Evolutionary conservation across 2,888 invertebrate genomes (phyloP).

Genomic region (Disparrhopalites patrizii): DNA sequence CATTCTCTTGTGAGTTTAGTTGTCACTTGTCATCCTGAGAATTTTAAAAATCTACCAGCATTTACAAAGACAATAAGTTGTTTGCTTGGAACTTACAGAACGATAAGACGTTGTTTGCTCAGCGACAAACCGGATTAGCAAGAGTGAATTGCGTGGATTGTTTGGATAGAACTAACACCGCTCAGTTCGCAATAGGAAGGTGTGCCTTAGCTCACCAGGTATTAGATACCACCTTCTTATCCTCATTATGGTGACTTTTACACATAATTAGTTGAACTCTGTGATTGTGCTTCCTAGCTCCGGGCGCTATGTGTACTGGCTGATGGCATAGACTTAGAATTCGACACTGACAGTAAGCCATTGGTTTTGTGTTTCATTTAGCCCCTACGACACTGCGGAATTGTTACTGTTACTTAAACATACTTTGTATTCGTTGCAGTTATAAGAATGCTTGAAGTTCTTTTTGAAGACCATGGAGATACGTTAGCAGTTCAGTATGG

Average conservation of each 20-base stretch:
- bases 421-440: constrained; percentile 58
- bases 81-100: too few relatives aligned
- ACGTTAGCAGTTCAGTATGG: constrained; percentile 95
- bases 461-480: constrained; percentile 98
- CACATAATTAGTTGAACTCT: too few relatives aligned
- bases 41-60: not conserved
- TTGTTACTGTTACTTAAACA: too few relatives aligned
- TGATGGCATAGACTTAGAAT: constrained; percentile 75
- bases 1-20: constrained; percentile 46
- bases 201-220: constrained; percentile 76
- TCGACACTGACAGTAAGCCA: constrained; percentile 71
- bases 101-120: constrained; percentile 27
- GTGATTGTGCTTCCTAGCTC: constrained; percentile 74
- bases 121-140: constrained; percentile 56
- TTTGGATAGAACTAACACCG: constrained; percentile 96
- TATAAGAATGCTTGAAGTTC: constrained; percentile 84
- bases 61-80: not conserved
- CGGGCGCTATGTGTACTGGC: constrained; percentile 77
- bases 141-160: constrained; percentile 99
- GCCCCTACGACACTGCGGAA: too few relatives aligned
- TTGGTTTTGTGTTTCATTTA: too few relatives aligned
- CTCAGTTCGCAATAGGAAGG: constrained; percentile 95
- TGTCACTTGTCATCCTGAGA: too few relatives aligned
- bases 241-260: too few relatives aligned
- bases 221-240: constrained; percentile 24